These are phyloP conservation scores for Alethe diademata DNA, from an alignment of 2,113 vertebrate genomes.

Conservation along the genomic window DNA sequence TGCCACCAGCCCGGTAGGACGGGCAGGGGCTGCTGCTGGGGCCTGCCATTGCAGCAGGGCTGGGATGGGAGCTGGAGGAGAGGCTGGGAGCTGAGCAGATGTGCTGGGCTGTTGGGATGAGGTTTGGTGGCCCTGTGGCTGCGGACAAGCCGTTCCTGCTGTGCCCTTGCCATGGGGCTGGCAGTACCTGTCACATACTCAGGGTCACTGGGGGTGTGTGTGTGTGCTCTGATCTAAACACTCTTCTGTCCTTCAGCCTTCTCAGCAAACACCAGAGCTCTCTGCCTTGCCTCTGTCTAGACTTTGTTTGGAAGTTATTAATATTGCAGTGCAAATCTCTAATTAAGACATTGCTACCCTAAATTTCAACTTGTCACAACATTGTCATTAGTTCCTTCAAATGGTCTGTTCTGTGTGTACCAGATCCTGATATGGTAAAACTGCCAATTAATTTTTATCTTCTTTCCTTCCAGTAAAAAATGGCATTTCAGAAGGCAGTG, in stretches of 20 bases:
- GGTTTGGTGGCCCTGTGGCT: neutral
- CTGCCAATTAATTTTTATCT: slow-evolving; percentile 50
- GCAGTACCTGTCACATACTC: rapidly evolving
- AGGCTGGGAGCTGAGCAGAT: neutral
- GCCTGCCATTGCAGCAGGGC: neutral
- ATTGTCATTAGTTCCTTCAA: neutral
- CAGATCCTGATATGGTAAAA: slow-evolving; percentile 14
- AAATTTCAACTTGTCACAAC: slow-evolving; percentile 8
- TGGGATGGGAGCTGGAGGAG: neutral
- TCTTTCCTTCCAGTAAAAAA: slow-evolving; percentile 68
- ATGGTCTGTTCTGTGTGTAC: neutral
- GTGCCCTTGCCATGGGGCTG: rapidly evolving
- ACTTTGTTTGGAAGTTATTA: slow-evolving; percentile 22
- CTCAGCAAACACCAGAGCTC: neutral
- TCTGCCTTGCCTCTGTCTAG: neutral
- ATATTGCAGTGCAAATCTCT: neutral
- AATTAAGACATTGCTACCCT: neutral
- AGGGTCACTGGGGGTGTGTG: rapidly evolving
- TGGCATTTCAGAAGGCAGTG: slow-evolving; percentile 91
- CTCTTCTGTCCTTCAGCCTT: neutral
- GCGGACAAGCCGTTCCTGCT: neutral
- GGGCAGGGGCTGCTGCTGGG: neutral
- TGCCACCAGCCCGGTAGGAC: neutral
- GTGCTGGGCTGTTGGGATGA: rapidly evolving
- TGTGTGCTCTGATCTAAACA: neutral